Evolutionary conservation across 2,797 vertebrate species (phyloP).

Genomic region (Myiothlypis coronata): DNA sequence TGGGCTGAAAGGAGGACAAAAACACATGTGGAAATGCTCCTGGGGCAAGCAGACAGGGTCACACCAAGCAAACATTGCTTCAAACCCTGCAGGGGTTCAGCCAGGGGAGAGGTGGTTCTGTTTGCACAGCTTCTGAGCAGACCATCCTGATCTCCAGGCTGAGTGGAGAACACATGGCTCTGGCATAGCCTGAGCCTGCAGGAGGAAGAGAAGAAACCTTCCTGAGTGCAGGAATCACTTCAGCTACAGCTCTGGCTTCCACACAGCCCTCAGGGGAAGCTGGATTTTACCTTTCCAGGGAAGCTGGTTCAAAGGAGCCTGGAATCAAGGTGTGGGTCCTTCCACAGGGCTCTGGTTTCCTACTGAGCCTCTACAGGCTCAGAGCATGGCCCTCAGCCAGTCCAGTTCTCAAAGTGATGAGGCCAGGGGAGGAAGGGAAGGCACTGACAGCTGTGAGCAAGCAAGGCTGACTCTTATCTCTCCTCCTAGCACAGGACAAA

Average conservation of each 20-base stretch:
- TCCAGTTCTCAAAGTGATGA: neutral
- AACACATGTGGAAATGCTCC: neutral
- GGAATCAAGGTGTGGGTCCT: neutral
- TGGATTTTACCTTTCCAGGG: neutral
- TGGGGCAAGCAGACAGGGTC: neutral
- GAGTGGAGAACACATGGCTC: neutral
- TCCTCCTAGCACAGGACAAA: conserved; percentile 26
- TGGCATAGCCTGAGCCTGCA: neutral
- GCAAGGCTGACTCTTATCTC: conserved; percentile 2
- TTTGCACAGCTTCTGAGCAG: neutral
- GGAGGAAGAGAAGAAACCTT: neutral
- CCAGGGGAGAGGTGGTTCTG: neutral
- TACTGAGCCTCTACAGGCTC: neutral
- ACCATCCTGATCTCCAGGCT: neutral
- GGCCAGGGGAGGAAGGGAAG: neutral
- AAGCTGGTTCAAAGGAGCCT: neutral
- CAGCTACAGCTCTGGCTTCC: neutral
- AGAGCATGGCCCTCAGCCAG: neutral
- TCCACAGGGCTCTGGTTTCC: neutral
- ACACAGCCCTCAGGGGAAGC: neutral
- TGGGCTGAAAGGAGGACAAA: neutral
- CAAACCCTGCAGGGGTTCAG: neutral
- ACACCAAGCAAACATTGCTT: neutral
- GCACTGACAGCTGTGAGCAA: neutral
- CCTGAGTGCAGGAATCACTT: neutral